Percentiles rank a stretch among this genome's conserved stretches.
phyloP scores from a whole-genome alignment of 2,797 vertebrate species.

The Urosaurus nigricauda region DNA sequence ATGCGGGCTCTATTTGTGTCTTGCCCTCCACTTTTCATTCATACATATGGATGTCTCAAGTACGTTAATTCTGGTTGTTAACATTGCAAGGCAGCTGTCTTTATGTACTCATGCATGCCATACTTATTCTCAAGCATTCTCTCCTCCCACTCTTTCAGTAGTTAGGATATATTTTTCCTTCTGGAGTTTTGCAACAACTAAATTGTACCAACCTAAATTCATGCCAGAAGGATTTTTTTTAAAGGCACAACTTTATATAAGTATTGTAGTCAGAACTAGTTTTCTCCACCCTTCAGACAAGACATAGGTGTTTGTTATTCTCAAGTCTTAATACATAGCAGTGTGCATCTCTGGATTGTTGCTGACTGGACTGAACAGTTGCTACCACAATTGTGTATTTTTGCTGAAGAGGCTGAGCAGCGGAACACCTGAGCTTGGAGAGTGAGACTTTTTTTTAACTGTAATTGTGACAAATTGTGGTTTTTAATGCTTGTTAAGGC shows the following conservation, averaged over 20 bases:
- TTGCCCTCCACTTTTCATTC: not conserved
- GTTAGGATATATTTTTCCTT: not conserved
- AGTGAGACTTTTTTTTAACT: too few relatives aligned
- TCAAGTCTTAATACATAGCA: not conserved
- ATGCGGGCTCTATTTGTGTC: not conserved
- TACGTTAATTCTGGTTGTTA: not conserved
- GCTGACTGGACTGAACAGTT: not conserved
- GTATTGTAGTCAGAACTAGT: not conserved
- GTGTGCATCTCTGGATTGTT: not conserved
- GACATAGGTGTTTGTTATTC: not conserved
- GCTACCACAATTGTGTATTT: not conserved
- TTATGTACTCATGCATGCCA: not conserved
- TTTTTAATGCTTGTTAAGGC: too few relatives aligned
- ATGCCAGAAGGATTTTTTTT: not conserved
- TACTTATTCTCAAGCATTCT: not conserved
- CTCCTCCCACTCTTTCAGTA: not conserved
- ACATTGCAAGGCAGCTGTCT: not conserved
- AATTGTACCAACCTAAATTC: not conserved
- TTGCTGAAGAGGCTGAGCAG: too few relatives aligned
- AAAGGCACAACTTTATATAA: not conserved
- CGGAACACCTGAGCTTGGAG: too few relatives aligned
- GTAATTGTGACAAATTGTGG: too few relatives aligned
- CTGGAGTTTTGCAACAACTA: not conserved
- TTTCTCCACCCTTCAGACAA: not conserved
- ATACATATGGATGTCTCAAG: not conserved